Base-by-base conservation (phyloP, 37 sponge, comb jelly and placozoan genomes). In the Spongia lamella region DNA sequence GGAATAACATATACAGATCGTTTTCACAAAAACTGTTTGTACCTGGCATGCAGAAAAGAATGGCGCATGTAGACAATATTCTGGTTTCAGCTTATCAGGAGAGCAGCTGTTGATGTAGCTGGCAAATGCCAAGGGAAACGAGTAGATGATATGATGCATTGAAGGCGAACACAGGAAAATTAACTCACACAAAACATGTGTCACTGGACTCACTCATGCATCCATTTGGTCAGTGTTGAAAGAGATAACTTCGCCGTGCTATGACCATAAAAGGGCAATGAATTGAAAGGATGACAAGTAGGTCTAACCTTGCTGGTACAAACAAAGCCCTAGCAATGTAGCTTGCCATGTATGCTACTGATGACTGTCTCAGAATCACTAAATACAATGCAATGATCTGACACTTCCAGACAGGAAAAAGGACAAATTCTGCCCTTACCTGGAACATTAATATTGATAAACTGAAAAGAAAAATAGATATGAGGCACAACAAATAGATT, bases 321-420 rank as follows among this genome's bases (percentile, higher is more conserved):
- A 86, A 94, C 81, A 86, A 83, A 36, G 91, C 80, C 37, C 94
- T 78, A 36, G 90, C 84, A 21, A 94, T 73, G 69, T 73, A 94
- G 75, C 88, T 94, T 25, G 90, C 87, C 56, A 94, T 78, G 75
- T 94, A 94, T 39, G 68, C 70, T 11, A 80, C 86, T 14, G 75
- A 15, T 1, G 88, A 56, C 43, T 85, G 80, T 40, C 94, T 49
- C 39, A 84, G 40, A 0, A 88, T 82, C 29, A 79, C 68, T 51
- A 73, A 33, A 27, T 54, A 53, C 21, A 47, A 36, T 2, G 30
- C 22, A 36, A 31, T 33, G 31, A 56, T 79, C 17, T 57, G 30
- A 26, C 38, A 13, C 16, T 20, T n/a, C n/a, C n/a, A 13, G 33
- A 25, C 5, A 7, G 5, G 21, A 34, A 53, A 19, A 70, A 13